These are phyloP conservation scores for Gallirallus australis DNA, from an alignment of 2,797 vertebrate genomes.

Conservation along the genomic window DNA sequence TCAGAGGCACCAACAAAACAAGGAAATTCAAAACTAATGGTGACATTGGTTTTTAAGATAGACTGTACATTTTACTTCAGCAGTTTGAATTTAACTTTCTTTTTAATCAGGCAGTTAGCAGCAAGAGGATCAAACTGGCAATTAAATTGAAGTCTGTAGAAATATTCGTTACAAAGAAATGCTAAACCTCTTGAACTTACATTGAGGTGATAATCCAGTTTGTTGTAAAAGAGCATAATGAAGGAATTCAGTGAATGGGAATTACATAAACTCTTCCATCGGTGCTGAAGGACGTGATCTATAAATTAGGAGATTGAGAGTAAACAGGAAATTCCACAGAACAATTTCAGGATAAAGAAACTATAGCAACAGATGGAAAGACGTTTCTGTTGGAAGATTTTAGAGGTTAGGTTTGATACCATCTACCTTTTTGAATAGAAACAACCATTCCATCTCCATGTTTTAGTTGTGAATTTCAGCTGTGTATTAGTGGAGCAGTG, in stretches of 20 bases:
- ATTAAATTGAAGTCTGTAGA: not conserved
- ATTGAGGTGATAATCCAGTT: slow-evolving; percentile 38
- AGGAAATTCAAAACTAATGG: not conserved
- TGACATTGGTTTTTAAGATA: not conserved
- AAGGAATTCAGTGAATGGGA: slow-evolving; percentile 50
- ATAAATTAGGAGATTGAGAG: slow-evolving; percentile 71
- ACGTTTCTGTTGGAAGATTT: slow-evolving; percentile 62
- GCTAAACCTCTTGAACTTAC: slow-evolving; percentile 30
- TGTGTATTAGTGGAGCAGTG: not conserved
- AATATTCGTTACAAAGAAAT: not conserved
- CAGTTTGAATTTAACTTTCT: not conserved
- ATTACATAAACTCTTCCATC: slow-evolving; percentile 63
- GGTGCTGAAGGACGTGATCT: slow-evolving; percentile 59
- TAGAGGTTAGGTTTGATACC: slow-evolving; percentile 44
- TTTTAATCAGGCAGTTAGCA: not conserved
- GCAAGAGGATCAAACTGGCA: not conserved
- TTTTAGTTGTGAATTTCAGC: slow-evolving; percentile 12
- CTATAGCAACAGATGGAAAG: slow-evolving; percentile 72
- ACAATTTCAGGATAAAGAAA: slow-evolving; percentile 74
- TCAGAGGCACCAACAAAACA: not conserved
- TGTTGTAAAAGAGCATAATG: slow-evolving; percentile 36
- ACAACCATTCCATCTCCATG: not conserved
- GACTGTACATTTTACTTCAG: not conserved
- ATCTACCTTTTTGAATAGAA: slow-evolving; percentile 44
- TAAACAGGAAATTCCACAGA: slow-evolving; percentile 78